These are phyloP conservation scores for Cynodonichthys magdalenae DNA, from an alignment of 2,797 vertebrate genomes.

Conservation along the genomic window DNA sequence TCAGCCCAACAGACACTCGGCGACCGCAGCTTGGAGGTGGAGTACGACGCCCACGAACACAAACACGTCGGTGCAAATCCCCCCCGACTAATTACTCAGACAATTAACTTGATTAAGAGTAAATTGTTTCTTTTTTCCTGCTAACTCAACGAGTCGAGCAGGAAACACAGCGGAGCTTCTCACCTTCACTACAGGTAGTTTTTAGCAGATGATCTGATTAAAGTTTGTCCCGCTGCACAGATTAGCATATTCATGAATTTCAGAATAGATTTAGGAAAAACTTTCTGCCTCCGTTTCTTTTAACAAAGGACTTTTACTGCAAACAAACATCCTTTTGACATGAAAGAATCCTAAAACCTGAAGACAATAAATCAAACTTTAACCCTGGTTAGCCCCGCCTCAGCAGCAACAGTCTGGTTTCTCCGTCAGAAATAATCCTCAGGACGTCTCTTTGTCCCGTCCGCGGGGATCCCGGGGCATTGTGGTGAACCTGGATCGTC, in stretches of 20 bases:
- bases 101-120: slow-evolving; percentile 24
- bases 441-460: no score
- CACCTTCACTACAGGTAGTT: not conserved
- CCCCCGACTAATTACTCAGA: not conserved
- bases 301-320: no score
- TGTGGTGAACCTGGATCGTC: not conserved
- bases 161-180: not conserved
- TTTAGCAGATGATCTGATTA: not conserved
- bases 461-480: no score
- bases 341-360: no score
- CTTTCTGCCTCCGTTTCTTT: no score
- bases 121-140: not conserved
- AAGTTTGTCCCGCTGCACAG: not conserved
- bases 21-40: not conserved
- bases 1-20: not conserved
- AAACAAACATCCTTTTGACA: no score
- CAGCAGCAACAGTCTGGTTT: not conserved
- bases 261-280: no score
- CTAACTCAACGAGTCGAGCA: not conserved
- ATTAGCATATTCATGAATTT: slow-evolving; percentile 3
- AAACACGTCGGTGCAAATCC: not conserved
- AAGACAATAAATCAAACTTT: no score
- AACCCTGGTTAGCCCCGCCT: no score
- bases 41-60: not conserved
- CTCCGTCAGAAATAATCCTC: not conserved